phyloP scores from a whole-genome alignment of 2,888 invertebrate genomes.

The Erebia aethiops region DNA sequence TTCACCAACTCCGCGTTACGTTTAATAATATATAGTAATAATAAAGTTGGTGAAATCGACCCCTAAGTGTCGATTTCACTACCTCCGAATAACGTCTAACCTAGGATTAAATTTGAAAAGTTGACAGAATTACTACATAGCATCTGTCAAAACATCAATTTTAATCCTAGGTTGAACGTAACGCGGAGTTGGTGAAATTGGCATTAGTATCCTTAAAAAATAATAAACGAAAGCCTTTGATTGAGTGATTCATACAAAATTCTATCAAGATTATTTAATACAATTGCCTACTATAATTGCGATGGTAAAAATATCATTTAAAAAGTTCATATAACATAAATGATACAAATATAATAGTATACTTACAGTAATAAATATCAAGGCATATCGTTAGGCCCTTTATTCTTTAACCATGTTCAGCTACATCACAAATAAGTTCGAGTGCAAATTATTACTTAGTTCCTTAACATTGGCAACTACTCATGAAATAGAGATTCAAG shows the following conservation, averaged over 20 bases:
- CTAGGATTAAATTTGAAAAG: too few relatives aligned
- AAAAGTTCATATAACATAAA: conserved; percentile 23
- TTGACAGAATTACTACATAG: too few relatives aligned
- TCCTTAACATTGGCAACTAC: conserved; percentile 28
- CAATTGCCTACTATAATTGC: conserved; percentile 17
- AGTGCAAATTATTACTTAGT: conserved; percentile 22
- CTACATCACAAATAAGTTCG: conserved; percentile 24
- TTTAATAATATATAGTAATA: too few relatives aligned
- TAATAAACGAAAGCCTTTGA: conserved; percentile 13
- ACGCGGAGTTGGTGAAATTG: too few relatives aligned
- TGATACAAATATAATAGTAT: conserved; percentile 18
- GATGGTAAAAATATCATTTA: conserved; percentile 6
- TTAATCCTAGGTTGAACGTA: too few relatives aligned
- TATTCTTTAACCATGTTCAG: conserved; percentile 24
- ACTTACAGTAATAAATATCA: conserved; percentile 27
- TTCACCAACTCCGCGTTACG: too few relatives aligned
- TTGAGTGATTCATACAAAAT: conserved; percentile 11
- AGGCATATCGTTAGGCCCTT: conserved; percentile 56
- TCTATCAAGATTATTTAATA: conserved; percentile 1
- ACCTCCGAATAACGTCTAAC: too few relatives aligned
- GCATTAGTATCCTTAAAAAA: too few relatives aligned
- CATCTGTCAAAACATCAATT: too few relatives aligned
- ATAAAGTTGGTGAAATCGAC: too few relatives aligned
- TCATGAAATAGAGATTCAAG: conserved; percentile 46
- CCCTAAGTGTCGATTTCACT: too few relatives aligned